A percentile compares a stretch with the other conserved stretches of the same genome.
These are phyloP conservation scores for Lithobates sylvaticus DNA, from an alignment of 2,797 vertebrate species.

Conservation along the genomic window DNA sequence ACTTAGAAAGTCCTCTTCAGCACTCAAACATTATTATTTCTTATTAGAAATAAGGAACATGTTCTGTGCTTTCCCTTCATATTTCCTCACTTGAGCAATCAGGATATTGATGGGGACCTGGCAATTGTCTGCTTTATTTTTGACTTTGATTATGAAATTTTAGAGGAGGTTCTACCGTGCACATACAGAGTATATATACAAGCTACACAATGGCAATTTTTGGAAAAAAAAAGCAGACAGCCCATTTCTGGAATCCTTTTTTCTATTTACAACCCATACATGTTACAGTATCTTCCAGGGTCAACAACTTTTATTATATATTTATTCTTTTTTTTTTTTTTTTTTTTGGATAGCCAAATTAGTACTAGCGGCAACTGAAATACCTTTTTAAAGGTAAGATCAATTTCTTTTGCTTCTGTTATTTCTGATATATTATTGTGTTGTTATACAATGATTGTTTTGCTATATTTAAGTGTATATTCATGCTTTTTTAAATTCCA, in stretches of 20 bases:
- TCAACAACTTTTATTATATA: background rate
- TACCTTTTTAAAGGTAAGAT: background rate
- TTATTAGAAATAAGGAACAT: slow-evolving; percentile 48
- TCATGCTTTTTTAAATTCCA: too few species aligned
- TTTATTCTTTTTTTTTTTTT: too few species aligned
- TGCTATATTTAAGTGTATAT: too few species aligned
- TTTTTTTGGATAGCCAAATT: too few species aligned
- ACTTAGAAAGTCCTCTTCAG: background rate
- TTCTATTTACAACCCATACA: background rate
- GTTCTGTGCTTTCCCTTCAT: slow-evolving; percentile 40
- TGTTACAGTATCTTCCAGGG: background rate
- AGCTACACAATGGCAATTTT: background rate
- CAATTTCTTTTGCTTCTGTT: background rate
- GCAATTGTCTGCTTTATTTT: slow-evolving; percentile 54
- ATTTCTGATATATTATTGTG: background rate
- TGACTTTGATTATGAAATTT: slow-evolving; percentile 50
- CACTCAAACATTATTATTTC: background rate
- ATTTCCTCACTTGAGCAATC: slow-evolving; percentile 56
- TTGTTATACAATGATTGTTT: background rate
- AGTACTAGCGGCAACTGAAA: background rate
- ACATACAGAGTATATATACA: slow-evolving; percentile 21
- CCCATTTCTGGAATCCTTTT: background rate
- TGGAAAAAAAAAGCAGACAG: background rate
- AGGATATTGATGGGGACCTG: slow-evolving; percentile 52
- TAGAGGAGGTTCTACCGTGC: slow-evolving; percentile 33